phyloP scores from a whole-genome alignment of 2,113 vertebrate genomes.

The Capreolus pygargus region DNA sequence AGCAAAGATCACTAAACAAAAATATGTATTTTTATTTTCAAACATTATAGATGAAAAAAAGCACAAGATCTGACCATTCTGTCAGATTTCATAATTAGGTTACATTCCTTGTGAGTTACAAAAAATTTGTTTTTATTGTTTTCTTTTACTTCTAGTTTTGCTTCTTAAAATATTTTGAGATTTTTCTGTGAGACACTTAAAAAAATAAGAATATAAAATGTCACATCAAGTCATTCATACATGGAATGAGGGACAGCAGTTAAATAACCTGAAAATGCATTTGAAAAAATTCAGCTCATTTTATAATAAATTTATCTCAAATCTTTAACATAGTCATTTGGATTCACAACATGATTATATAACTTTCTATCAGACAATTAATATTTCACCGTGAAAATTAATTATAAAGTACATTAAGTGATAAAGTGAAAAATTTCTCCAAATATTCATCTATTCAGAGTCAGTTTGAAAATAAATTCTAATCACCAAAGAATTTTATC shows the following conservation, averaged over 20 bases:
- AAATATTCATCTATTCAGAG: not conserved
- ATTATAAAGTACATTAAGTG: not conserved
- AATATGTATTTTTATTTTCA: not conserved
- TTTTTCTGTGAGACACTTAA: not conserved
- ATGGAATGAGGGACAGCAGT: not conserved
- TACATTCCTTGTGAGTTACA: not conserved
- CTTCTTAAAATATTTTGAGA: not conserved
- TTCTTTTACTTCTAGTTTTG: not conserved
- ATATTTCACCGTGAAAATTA: not conserved
- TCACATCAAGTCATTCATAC: not conserved
- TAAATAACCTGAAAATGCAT: not conserved
- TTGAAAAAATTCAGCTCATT: slow-evolving; percentile 2
- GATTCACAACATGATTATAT: not conserved
- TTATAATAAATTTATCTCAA: not conserved
- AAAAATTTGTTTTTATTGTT: not conserved
- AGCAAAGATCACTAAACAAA: not conserved
- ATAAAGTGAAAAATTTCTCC: not conserved
- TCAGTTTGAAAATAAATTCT: not conserved
- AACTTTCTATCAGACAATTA: not conserved
- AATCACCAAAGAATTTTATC: not conserved
- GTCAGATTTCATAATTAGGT: not conserved
- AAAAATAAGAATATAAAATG: not conserved
- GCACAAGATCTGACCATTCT: not conserved
- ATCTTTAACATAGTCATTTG: not conserved
- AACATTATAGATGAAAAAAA: not conserved